Evolutionary conservation across 1,140 invertebrate genomes (phyloP).

Genomic region (Apis florea): DNA sequence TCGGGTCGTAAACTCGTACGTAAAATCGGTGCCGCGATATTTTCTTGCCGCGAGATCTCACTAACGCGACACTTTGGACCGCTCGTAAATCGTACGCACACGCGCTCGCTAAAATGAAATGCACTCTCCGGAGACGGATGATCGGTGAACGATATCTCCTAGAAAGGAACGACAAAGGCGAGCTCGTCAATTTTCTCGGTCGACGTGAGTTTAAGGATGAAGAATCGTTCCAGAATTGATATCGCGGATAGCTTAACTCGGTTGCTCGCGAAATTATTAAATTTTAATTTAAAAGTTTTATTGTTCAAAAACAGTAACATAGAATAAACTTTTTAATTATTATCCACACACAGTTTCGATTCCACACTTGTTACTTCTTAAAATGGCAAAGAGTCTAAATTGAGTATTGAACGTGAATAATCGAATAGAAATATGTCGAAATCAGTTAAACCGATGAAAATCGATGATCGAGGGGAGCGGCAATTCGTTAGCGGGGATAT

Average conservation of each 20-base stretch:
- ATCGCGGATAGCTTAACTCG: slow-evolving; percentile 67
- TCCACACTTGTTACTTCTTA: no score
- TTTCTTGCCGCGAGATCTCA: slow-evolving; percentile 57
- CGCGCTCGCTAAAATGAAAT: slow-evolving; percentile 72
- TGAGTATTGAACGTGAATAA: no score
- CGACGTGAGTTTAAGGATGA: background rate
- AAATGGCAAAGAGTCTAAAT: no score
- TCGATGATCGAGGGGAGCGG: slow-evolving; percentile 10
- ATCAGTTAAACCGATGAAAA: background rate
- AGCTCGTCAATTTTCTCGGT: slow-evolving; percentile 28
- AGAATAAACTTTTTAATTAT: no score
- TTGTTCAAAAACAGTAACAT: no score
- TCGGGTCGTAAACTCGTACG: slow-evolving; percentile 71
- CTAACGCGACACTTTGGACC: slow-evolving; percentile 34
- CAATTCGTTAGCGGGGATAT: slow-evolving; percentile 42
- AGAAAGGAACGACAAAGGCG: background rate
- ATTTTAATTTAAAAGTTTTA: no score
- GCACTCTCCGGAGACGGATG: slow-evolving; percentile 59
- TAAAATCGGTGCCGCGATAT: slow-evolving; percentile 65
- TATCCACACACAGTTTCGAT: no score
- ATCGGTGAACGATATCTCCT: slow-evolving; percentile 47
- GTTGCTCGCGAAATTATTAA: no score
- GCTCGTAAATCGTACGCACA: slow-evolving; percentile 73
- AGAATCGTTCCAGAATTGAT: slow-evolving; percentile 64
- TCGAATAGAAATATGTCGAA: no score